Evolutionary conservation across 2,113 vertebrate species (phyloP), one percentile per base, ranked within the genome.

Genomic region (Aythya baeri): DNA sequence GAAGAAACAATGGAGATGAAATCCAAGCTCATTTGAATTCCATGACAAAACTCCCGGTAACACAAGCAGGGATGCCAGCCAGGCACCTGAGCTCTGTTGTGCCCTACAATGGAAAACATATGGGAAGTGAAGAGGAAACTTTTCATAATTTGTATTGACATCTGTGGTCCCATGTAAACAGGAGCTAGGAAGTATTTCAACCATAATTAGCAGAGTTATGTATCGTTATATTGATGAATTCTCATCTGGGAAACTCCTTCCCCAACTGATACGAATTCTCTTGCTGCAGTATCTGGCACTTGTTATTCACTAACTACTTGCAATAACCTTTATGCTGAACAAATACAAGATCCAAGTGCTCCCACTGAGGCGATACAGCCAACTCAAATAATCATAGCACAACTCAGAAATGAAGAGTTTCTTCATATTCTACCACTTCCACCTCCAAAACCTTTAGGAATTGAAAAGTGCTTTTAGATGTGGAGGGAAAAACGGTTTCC

Each of bases 131-230:
- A 89, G 44, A 85, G 59, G 82, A 88, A 76, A 22, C 23, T n/a
- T 31, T 63, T 61, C 50, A 31, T 68, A 68, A 85, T 72, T 91
- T 77, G 68, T 55, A 46, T 54, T 54, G 41, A 46, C 34, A 83
- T 83, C 36, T 81, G 70, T 80, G 38, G 27, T 71, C 75, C 50
- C 46, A 29, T 1, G 2, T 29, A 74, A 67, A 91, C 65, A 77
- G 17, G 68, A 83, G 73, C 18, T 90, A 61, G 68, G 57, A 81
- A 90, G 49, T 57, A 70, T 93, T 94, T 94, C 90, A 93, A 67
- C 66, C 43, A 52, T 71, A 84, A 85, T 87, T 6, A 7, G 61
- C 77, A 81, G 73, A 63, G 46, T 83, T 90, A 66, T 88, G 6
- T 55, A 61, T 65, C 4, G 3, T 93, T 84, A 43, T 36, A 54